Conservation (phyloP, 2,888 invertebrate species). For the Meta bourneti region DNA sequence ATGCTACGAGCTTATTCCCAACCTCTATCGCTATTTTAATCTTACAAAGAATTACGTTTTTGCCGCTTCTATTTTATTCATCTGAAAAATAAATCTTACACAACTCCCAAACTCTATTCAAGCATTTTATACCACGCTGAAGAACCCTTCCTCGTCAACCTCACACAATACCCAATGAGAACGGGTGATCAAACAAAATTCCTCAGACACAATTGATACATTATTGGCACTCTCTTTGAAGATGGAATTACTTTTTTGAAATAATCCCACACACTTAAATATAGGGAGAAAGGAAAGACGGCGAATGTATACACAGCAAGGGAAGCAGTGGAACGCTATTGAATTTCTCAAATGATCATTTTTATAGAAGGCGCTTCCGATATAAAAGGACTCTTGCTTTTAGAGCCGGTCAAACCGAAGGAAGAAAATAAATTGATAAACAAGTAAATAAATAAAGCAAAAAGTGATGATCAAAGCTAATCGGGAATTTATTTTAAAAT, state of each 20-base stretch:
- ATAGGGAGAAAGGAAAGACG: too few species aligned
- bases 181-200: background rate
- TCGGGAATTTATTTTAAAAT: slow-evolving; percentile 48
- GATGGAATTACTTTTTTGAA: background rate
- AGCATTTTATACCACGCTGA: background rate
- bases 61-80: background rate
- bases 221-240: background rate
- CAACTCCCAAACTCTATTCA: background rate
- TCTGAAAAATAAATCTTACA: background rate
- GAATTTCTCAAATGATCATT: background rate
- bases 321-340: background rate
- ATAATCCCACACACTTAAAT: too few species aligned
- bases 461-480: slow-evolving; percentile 36
- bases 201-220: background rate
- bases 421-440: slow-evolving; percentile 26
- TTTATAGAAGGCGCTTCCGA: background rate
- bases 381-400: too few species aligned
- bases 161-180: background rate
- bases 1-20: too few species aligned
- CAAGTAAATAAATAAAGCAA: slow-evolving; percentile 12
- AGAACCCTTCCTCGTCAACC: background rate
- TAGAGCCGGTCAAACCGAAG: background rate
- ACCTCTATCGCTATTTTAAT: too few species aligned
- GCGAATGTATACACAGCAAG: too few species aligned
- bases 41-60: background rate